Evolutionary conservation across 2,888 invertebrate genomes (phyloP), one percentile per base, ranked within the genome.

Genomic region (Subacronicta megacephala): DNA sequence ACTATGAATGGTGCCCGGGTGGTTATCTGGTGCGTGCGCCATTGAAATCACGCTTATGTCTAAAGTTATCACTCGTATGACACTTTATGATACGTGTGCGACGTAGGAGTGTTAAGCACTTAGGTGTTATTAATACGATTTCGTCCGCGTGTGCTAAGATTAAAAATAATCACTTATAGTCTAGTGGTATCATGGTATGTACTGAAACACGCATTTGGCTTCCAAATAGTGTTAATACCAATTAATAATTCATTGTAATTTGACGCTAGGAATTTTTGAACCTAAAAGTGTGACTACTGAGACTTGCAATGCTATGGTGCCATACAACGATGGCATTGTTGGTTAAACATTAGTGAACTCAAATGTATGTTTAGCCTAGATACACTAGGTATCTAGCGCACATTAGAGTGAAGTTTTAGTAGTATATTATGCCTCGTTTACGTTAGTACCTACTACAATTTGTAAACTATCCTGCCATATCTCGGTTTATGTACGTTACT

Each of bases 41-140:
- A 44, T 7, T 85, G 80, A 82, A 82, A 83, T 83, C 72, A 64
- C 66, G 71, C 66, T 76, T 72, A 83, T 82, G 70, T 78, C 82
- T 83, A 79, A 79, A 83, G 82, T 80, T 87, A 84, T 84, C 80
- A 54, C 66, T 72, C 68, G 69, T 68, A 71, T 66, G 80, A 77
- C 70, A 72, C 73, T 74, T 62, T 50, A 62, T 44, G 56, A 68
- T 57, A 54, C 15, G 17, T 49, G 40, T 44, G 54, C 53, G 29
- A 44, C 33, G 15, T 15, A 42, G 29, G 65, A 49, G 17, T 50
- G 33, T 16, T 29, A 42, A 40, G 51, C 43, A 60, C 31, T 49
- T 40, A 62, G 49, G 35, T 59, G 54, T 52, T 37, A 60, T 63
- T 67, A 29, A 46, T 62, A 45, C 31, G n/a, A 31, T 31, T n/a